Evolutionary conservation across 2,113 vertebrate genomes (phyloP), one percentile per base, ranked within the genome.

Genomic region (Hippopotamus amphibius): DNA sequence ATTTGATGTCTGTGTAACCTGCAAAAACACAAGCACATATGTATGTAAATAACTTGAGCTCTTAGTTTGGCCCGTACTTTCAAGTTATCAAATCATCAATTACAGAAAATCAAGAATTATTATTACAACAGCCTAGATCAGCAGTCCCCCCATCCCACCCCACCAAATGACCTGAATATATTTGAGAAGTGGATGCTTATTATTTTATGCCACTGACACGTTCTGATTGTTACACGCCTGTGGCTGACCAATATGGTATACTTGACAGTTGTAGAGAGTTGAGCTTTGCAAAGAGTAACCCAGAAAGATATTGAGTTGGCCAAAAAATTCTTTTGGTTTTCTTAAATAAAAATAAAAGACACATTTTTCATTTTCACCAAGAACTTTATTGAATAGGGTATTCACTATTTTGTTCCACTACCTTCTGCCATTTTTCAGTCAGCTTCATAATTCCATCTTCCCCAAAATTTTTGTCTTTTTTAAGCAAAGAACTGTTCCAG

Each of bases 111-210:
- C 28, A 19, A 82, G 30, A 61, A 66, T 48, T 19, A 48, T 66
- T 46, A 28, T 43, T 61, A 57, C 6, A 82, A 41, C 55, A 68
- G 10, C 24, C 71, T 71, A 30, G 10, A 59, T 55, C 37, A 72
- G 14, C 55, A 65, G 13, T 1, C 1, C 33, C 63, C 14, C 1
- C 19, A 37, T 37, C n/a, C 0, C 41, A 24, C 28, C n/a, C 22
- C 10, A 68, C 55, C n/a, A 37, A 33, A 41, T 24, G 24, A 66
- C 63, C 46, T n/a, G 68, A 22, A 72, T 10, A 37, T 22, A n/a
- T 26, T 19, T 22, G 61, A 90, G 71, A 69, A 76, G 33, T 30
- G 8, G 63, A 26, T 46, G 21, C 46, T 74, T 53, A 17, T 24
- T 55, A 7, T 66, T 55, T 14, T 22, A 17, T 68, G 21, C 15